A percentile compares a stretch with the other conserved stretches of the same genome.
phyloP scores from a whole-genome alignment of 2,797 vertebrate species.

The Halcyon leucocephala region DNA sequence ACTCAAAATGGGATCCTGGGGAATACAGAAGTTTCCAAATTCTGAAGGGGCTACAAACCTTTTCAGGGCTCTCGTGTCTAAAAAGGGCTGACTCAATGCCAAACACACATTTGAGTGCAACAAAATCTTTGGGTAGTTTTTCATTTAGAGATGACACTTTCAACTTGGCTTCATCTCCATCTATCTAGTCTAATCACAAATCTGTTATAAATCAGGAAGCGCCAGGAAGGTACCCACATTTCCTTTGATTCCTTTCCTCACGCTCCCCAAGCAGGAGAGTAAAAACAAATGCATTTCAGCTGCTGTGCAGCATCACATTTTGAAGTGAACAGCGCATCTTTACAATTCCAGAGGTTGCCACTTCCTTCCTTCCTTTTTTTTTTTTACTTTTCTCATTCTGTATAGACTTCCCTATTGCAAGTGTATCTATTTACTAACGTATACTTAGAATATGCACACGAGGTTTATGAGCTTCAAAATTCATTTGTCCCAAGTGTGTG shows the following conservation, averaged over 20 bases:
- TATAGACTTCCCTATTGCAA: not conserved
- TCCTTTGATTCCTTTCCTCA: not conserved
- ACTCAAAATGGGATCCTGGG: not conserved
- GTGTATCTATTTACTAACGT: not conserved
- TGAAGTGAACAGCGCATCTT: not conserved
- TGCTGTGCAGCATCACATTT: not conserved
- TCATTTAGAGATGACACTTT: not conserved
- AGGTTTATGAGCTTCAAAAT: not conserved
- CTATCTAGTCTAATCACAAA: not conserved
- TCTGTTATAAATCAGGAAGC: not conserved
- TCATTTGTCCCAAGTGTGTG: not conserved
- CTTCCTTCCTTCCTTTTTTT: not conserved
- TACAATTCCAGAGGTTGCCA: not conserved
- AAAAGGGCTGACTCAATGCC: not conserved
- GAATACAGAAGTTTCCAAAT: not conserved
- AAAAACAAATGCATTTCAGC: not conserved
- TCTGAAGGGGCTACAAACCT: not conserved
- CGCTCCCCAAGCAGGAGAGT: not conserved
- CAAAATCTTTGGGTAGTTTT: not conserved
- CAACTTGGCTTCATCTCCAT: not conserved
- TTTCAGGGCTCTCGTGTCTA: not conserved
- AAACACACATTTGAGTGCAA: not conserved
- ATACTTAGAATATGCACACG: not conserved
- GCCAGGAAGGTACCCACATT: not conserved
- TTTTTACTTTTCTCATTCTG: not conserved